These are phyloP conservation scores for Antheraea yamamai DNA, from an alignment of 2,888 invertebrate species.

Conservation along the genomic window DNA sequence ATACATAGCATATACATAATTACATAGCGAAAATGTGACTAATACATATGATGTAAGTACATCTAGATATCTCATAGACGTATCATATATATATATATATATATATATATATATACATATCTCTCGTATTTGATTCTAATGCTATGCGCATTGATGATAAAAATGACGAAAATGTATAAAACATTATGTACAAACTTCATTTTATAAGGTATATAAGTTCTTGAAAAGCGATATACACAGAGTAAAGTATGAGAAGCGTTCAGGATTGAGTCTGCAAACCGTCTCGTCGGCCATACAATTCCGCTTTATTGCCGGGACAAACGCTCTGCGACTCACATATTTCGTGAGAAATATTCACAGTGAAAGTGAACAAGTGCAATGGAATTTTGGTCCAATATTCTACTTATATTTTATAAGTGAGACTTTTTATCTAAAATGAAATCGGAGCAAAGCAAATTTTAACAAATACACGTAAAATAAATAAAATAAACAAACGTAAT, in stretches of 20 bases:
- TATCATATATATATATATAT: too few relatives aligned
- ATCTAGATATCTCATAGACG: not conserved
- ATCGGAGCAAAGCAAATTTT: not conserved
- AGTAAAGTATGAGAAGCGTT: conserved; percentile 16
- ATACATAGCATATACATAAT: too few relatives aligned
- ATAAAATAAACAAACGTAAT: not conserved
- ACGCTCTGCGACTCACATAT: conserved; percentile 13
- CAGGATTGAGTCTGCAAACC: not conserved
- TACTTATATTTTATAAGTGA: not conserved
- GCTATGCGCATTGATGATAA: not conserved
- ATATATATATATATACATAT: too few relatives aligned
- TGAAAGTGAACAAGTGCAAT: not conserved
- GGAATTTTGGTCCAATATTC: conserved; percentile 7
- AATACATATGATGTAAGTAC: too few relatives aligned
- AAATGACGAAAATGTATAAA: not conserved
- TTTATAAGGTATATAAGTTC: not conserved
- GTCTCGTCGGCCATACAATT: conserved; percentile 17
- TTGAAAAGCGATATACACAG: conserved; percentile 8
- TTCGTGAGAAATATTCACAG: conserved; percentile 9
- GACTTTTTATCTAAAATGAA: not conserved
- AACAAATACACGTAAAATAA: too few relatives aligned
- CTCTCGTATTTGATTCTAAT: not conserved
- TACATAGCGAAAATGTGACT: too few relatives aligned
- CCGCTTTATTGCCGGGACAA: conserved; percentile 19
- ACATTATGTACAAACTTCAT: not conserved